phyloP scores from a whole-genome alignment of 2,113 vertebrate genomes.

The Fulmarus glacialis region DNA sequence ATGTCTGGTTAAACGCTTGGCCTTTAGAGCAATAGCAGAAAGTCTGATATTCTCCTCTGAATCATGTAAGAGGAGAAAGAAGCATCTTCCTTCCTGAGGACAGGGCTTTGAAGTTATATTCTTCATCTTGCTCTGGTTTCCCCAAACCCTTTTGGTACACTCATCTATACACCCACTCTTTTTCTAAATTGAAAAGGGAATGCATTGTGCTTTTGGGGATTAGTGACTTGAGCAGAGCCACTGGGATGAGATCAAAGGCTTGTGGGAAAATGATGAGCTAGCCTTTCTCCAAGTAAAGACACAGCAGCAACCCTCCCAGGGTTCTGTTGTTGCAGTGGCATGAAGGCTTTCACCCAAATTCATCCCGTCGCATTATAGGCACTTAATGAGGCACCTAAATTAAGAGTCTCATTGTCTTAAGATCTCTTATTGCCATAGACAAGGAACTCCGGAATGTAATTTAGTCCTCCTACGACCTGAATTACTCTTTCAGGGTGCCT shows the following conservation, averaged over 20 bases:
- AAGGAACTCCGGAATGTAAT: neutral
- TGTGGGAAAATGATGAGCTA: neutral
- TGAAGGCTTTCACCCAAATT: neutral
- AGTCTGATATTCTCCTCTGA: neutral
- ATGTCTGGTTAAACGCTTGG: neutral
- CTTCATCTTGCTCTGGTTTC: neutral
- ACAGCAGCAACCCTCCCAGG: neutral
- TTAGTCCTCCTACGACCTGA: neutral
- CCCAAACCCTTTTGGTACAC: neutral
- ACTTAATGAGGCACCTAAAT: neutral
- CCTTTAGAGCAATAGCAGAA: neutral
- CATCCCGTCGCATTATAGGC: neutral
- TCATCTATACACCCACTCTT: neutral
- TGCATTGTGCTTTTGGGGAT: neutral
- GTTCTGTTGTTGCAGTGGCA: neutral
- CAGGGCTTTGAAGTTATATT: neutral
- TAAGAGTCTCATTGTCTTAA: neutral
- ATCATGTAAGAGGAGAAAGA: neutral
- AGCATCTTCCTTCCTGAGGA: neutral
- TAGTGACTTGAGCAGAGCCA: constrained; percentile 13
- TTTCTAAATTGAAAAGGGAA: constrained; percentile 13
- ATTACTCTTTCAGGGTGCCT: neutral
- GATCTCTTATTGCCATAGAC: neutral
- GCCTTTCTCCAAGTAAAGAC: neutral
- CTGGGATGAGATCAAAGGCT: constrained; percentile 24